A percentile compares a stretch with the other conserved stretches of the same genome.
These are phyloP conservation scores for Mastacembelus armatus DNA, from an alignment of 2,797 vertebrate genomes.

Conservation along the genomic window DNA sequence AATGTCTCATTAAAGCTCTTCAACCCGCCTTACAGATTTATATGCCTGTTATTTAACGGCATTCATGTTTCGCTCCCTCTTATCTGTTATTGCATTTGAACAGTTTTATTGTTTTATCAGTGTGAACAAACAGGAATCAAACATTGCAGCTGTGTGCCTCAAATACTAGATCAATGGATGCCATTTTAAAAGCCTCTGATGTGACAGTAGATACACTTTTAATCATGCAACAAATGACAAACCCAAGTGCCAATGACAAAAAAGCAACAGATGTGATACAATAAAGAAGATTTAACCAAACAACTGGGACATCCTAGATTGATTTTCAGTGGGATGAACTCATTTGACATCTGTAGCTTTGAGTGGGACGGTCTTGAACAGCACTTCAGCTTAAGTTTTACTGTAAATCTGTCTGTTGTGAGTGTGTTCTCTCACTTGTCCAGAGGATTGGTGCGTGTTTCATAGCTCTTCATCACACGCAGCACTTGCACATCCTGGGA, in stretches of 20 bases:
- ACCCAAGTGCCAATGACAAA: background rate
- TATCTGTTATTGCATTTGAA: background rate
- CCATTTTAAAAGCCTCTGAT: background rate
- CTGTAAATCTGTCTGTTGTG: background rate
- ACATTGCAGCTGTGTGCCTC: background rate
- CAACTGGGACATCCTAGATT: background rate
- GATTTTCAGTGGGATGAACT: too few species aligned
- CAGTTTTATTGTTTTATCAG: background rate
- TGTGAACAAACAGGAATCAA: background rate
- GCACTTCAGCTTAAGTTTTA: background rate
- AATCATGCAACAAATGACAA: background rate
- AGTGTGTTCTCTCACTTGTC: slow-evolving; percentile 88
- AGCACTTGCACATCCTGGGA: slow-evolving; percentile 96
- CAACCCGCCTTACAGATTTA: too few species aligned
- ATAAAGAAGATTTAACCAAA: slow-evolving; percentile 14
- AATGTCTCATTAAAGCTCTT: too few species aligned
- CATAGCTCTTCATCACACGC: slow-evolving; percentile 95
- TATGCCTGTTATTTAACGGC: background rate
- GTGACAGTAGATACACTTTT: background rate
- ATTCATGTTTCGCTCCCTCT: background rate
- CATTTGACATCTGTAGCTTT: slow-evolving; percentile 21
- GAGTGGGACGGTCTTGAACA: background rate
- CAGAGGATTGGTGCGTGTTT: slow-evolving; percentile 89
- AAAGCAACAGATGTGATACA: background rate
- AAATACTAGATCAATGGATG: background rate